Evolutionary conservation across 2,888 invertebrate species (phyloP).

Genomic region (Cepaea hortensis): DNA sequence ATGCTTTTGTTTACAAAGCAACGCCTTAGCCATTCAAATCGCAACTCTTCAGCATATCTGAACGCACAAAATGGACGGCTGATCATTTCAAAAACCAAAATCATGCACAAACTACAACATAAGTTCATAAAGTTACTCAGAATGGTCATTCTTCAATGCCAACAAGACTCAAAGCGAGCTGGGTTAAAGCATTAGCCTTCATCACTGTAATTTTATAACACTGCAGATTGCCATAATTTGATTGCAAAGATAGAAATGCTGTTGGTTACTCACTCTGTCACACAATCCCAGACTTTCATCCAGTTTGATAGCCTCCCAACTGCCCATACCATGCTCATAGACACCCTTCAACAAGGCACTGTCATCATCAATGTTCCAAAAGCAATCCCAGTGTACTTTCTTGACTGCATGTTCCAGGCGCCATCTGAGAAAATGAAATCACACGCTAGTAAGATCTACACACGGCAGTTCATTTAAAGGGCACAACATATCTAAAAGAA

Average conservation of each 20-base stretch:
- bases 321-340: conserved; percentile 96
- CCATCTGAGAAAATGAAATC: conserved; percentile 25
- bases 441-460: no score
- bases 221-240: no score
- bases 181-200: conserved; percentile 50
- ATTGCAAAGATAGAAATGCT: neutral
- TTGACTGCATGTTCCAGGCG: conserved; percentile 62
- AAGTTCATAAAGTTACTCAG: conserved; percentile 12
- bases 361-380: conserved; percentile 94
- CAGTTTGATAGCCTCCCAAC: conserved; percentile 99
- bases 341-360: conserved; percentile 90
- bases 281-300: conserved; percentile 88
- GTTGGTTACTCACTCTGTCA: conserved; percentile 82
- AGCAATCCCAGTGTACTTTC: conserved; percentile 85
- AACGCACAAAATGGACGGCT: no score
- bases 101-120: no score
- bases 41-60: no score
- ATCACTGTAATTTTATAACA: conserved; percentile 38
- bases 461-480: no score
- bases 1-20: no score
- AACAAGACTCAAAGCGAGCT: conserved; percentile 46
- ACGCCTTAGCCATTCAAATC: no score
- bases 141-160: conserved; percentile 38
- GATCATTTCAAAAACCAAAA: no score
- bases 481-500: no score